Percentiles rank a stretch among this genome's conserved stretches.
These are phyloP conservation scores for Pseudolycoriella hygida DNA, from an alignment of 2,888 invertebrate species.

Conservation along the genomic window DNA sequence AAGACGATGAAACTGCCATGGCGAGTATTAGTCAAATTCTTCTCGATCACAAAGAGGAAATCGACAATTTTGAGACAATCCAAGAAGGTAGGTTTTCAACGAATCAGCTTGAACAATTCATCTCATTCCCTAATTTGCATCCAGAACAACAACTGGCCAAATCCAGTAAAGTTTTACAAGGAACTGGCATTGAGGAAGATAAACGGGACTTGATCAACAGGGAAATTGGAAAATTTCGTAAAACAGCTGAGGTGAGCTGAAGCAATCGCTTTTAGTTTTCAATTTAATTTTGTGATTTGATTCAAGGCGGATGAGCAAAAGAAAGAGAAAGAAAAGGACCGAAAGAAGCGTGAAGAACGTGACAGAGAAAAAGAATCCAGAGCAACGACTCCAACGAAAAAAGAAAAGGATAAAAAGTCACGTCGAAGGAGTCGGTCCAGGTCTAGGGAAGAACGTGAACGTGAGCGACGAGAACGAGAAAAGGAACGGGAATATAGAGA, in stretches of 20 bases:
- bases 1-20: constrained; percentile 55
- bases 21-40: constrained; percentile 64
- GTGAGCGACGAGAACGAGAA: constrained; percentile 32
- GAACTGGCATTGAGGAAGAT: constrained; percentile 87
- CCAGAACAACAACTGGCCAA: constrained; percentile 8
- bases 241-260: constrained; percentile 42
- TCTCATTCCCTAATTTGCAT: not conserved
- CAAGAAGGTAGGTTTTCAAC: constrained; percentile 36
- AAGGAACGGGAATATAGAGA: constrained; percentile 34
- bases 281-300: not conserved
- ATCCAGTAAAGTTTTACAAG: constrained; percentile 43
- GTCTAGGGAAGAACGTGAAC: constrained; percentile 31
- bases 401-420: constrained; percentile 21
- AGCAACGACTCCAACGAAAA: constrained; percentile 22
- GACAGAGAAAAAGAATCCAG: constrained; percentile 23
- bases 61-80: constrained; percentile 47
- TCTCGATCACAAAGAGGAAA: constrained; percentile 63
- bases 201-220: constrained; percentile 90
- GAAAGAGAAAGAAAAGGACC: constrained; percentile 33
- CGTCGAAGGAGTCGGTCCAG: constrained; percentile 24
- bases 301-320: constrained; percentile 22
- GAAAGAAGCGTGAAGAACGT: constrained; percentile 26
- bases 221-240: constrained; percentile 94
- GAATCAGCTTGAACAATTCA: not conserved
- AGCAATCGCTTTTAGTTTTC: constrained; percentile 49